A percentile compares a stretch with the other conserved stretches of the same genome.
Evolutionary conservation across 2,888 invertebrate genomes (phyloP).

Genomic region (Trissolcus brochymenae): DNA sequence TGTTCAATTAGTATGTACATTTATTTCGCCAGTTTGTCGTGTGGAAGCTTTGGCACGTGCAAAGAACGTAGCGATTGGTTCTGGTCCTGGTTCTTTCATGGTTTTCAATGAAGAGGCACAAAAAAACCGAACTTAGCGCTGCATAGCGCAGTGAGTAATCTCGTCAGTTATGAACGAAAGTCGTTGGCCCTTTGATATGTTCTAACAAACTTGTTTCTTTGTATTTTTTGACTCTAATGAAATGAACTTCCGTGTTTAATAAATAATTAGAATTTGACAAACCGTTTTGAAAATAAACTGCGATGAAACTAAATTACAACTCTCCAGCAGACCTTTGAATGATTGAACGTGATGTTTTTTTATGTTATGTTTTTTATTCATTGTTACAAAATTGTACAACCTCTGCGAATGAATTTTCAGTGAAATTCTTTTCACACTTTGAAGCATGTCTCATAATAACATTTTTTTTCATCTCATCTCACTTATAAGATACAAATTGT

Average conservation of each 20-base stretch:
- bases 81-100: conserved; percentile 68
- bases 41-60: conserved; percentile 70
- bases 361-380: background rate
- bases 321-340: conserved; percentile 9
- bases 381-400: too few species aligned
- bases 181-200: conserved; percentile 44
- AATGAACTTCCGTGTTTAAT: conserved; percentile 30
- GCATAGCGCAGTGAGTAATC: conserved; percentile 71
- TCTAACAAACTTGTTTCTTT: conserved; percentile 34
- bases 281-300: conserved; percentile 11
- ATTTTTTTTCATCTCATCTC: too few species aligned
- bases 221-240: conserved; percentile 33
- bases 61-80: conserved; percentile 69
- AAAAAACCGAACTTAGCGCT: conserved; percentile 69
- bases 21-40: conserved; percentile 71
- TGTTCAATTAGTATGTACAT: conserved; percentile 60
- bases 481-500: too few species aligned
- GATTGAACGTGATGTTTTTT: conserved; percentile 11
- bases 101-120: conserved; percentile 67
- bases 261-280: background rate
- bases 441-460: too few species aligned
- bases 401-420: too few species aligned
- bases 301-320: conserved; percentile 16
- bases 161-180: conserved; percentile 47
- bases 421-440: too few species aligned